Evolutionary conservation across 2,888 invertebrate species (phyloP).

Genomic region (Drosophila leonis): DNA sequence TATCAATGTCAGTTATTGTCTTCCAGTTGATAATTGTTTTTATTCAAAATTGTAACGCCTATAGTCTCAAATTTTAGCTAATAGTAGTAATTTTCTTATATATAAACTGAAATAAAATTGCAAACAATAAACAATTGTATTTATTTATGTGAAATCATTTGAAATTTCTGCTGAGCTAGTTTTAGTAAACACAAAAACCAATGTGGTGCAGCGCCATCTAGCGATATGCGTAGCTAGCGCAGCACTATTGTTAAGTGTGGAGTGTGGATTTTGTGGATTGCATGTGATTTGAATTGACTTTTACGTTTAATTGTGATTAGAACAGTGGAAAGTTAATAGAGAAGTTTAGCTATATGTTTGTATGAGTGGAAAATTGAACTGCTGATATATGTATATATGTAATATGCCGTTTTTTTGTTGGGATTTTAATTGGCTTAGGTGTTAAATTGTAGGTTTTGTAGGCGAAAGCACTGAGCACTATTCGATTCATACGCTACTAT

Average conservation of each 20-base stretch:
- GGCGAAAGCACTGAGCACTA: no score
- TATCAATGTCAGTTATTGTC: constrained; percentile 60
- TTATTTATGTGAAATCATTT: constrained; percentile 9
- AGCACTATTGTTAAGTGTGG: background rate
- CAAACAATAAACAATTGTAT: constrained; percentile 7
- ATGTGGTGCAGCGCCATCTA: constrained; percentile 18
- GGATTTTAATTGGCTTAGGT: no score
- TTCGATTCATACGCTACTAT: no score
- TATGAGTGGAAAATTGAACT: background rate
- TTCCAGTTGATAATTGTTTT: constrained; percentile 52
- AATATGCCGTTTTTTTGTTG: background rate
- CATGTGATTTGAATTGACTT: background rate
- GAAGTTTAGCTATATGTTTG: background rate
- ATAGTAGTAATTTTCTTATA: constrained; percentile 35
- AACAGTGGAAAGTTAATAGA: background rate
- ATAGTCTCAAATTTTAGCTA: constrained; percentile 57
- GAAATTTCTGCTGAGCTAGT: background rate
- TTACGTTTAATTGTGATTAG: background rate
- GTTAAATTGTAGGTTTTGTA: no score
- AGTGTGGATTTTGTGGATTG: constrained; percentile 5
- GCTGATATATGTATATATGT: background rate
- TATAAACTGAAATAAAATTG: constrained; percentile 16
- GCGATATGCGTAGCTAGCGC: background rate
- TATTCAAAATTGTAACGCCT: constrained; percentile 20
- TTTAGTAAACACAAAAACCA: constrained; percentile 11